Evolutionary conservation across 2,113 vertebrate genomes (phyloP), one percentile per base, ranked within the genome.

Genomic region (Alces alces): DNA sequence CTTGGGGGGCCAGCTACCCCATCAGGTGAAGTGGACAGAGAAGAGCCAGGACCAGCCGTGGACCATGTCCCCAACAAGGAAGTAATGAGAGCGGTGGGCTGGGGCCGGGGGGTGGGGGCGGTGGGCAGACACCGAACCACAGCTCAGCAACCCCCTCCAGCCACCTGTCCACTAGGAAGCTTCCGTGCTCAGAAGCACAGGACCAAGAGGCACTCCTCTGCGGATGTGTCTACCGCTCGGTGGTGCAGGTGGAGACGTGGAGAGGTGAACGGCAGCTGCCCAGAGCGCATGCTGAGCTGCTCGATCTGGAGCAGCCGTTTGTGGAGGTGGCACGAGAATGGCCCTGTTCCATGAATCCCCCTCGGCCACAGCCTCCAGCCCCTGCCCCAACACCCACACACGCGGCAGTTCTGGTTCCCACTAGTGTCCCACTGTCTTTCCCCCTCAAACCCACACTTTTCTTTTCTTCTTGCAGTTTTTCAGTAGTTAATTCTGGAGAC

Each of bases 161-260:
- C 30, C 2, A 3, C 10, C 17, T 33, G 2, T 8, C 47, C 4
- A 1, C 30, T 57, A 36, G 55, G 66, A 14, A 50, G 30, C 28
- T 2, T 50, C 79, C 9, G 2, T 6, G 45, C 12, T 57, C 6
- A 58, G 7, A 25, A 27, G 21, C 25, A n/a, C 4, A 6, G 0
- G 10, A 17, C 70, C 19, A 8, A 50, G 36, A 36, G 58, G 25
- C 17, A 2, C 3, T 14, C 16, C 17, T 28, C n/a, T 13, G 10
- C 2, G 16, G 52, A 11, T 1, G 30, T 28, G 36, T 23, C 28
- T 8, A 14, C 9, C 1, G 0, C 27, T 33, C 6, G 0, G 36
- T 21, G 16, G 21, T 43, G 47, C 60, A 16, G 7, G 25, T 17
- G 11, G 23, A 28, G 33, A 54, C 2, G 4, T 1, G 9, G 13